Percentiles rank a stretch among this genome's conserved stretches.
These are phyloP conservation scores for Drosophila lacicola DNA, from an alignment of 2,888 invertebrate genomes.

Conservation along the genomic window DNA sequence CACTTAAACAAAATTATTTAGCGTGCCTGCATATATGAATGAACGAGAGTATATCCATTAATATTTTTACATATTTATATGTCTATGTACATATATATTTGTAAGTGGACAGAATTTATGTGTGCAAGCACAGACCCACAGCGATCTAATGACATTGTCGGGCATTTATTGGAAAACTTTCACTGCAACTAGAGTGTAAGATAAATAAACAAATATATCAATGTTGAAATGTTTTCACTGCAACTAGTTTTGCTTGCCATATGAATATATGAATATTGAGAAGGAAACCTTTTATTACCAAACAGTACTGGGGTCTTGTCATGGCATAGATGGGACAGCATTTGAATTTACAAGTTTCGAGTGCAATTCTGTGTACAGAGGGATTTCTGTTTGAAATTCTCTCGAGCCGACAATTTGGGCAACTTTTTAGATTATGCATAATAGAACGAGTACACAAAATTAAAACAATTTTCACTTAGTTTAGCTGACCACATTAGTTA, in stretches of 20 bases:
- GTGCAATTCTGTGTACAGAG: too few species aligned
- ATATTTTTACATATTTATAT: not conserved
- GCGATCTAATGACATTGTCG: conserved; percentile 21
- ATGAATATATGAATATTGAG: conserved; percentile 8
- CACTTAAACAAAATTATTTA: conserved; percentile 34
- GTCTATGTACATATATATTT: not conserved
- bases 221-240: conserved; percentile 11
- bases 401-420: too few species aligned
- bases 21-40: not conserved
- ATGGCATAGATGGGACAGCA: too few species aligned
- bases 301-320: not conserved
- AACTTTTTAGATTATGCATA: too few species aligned
- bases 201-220: conserved; percentile 38
- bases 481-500: too few species aligned
- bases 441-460: too few species aligned
- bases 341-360: too few species aligned
- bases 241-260: not conserved
- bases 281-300: not conserved
- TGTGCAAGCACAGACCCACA: conserved; percentile 16
- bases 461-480: too few species aligned
- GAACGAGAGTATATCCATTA: not conserved
- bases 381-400: too few species aligned
- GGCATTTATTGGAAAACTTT: conserved; percentile 57
- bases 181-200: conserved; percentile 41
- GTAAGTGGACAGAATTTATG: conserved; percentile 28